A percentile compares a stretch with the other conserved stretches of the same genome.
phyloP scores from a whole-genome alignment of 2,888 invertebrate species.

The Scaptomyza polygonia region DNA sequence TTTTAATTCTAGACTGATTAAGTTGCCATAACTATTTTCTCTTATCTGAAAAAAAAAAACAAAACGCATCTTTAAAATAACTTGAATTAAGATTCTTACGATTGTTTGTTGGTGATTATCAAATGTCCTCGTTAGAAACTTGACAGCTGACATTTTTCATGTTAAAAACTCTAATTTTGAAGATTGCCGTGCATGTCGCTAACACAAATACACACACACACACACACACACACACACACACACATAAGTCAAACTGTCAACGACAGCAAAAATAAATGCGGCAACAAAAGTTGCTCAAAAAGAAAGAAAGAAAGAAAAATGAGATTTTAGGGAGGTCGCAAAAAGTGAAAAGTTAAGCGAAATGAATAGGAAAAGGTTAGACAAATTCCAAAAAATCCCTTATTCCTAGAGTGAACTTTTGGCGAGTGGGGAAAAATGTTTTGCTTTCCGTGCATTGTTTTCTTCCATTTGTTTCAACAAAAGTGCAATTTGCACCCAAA shows the following conservation, averaged over 20 bases:
- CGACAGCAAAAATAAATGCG: constrained; percentile 55
- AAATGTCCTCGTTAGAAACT: constrained; percentile 20
- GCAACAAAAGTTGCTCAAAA: constrained; percentile 27
- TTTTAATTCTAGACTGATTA: no score
- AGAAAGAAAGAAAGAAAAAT: background rate
- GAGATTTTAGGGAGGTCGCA: constrained; percentile 28
- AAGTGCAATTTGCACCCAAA: constrained; percentile 79
- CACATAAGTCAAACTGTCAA: constrained; percentile 76
- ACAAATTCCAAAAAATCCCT: constrained; percentile 53
- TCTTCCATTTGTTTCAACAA: constrained; percentile 76
- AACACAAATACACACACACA: constrained; percentile 15
- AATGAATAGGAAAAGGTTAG: constrained; percentile 60
- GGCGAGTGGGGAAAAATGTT: constrained; percentile 58
- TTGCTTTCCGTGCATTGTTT: constrained; percentile 74
- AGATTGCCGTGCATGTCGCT: constrained; percentile 61
- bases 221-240: constrained; percentile 42
- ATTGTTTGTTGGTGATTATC: constrained; percentile 7
- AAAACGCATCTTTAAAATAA: no score
- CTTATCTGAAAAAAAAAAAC: no score
- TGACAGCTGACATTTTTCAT: constrained; percentile 27
- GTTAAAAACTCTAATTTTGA: constrained; percentile 52
- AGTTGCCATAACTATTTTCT: no score
- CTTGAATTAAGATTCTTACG: background rate
- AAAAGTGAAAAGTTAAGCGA: constrained; percentile 74
- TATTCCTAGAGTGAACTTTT: constrained; percentile 2